phyloP scores from a whole-genome alignment of 2,888 invertebrate species.

The Schizotus pectinicornis region DNA sequence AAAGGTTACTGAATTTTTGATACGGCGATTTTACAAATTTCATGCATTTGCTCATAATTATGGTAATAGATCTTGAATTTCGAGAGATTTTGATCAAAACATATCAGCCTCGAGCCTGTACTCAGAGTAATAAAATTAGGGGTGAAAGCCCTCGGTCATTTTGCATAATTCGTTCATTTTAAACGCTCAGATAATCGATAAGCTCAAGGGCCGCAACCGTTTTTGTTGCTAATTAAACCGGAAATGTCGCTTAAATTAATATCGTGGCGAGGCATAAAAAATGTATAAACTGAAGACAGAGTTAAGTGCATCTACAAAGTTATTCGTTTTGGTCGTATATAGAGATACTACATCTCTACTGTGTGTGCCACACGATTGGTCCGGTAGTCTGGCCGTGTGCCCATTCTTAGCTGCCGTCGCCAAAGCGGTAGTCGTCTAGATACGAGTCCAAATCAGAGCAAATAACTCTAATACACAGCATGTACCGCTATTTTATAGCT shows the following conservation, averaged over 20 bases:
- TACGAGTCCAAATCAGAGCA: slow-evolving; percentile 23
- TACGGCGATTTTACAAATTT: no score
- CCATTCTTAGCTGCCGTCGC: slow-evolving; percentile 32
- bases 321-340: slow-evolving; percentile 20
- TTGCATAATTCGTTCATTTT: no score
- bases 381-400: slow-evolving; percentile 35
- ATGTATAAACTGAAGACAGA: slow-evolving; percentile 15
- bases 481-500: slow-evolving; percentile 18
- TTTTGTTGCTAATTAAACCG: no score
- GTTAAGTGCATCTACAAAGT: slow-evolving; percentile 22
- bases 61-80: no score
- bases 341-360: slow-evolving; percentile 26
- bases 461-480: slow-evolving; percentile 28
- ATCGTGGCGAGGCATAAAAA: slow-evolving; percentile 2
- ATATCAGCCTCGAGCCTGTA: no score
- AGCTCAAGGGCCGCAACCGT: no score
- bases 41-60: no score
- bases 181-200: no score
- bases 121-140: no score
- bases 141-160: no score
- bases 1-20: slow-evolving; percentile 12
- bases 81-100: no score
- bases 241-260: no score
- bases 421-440: slow-evolving; percentile 24
- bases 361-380: slow-evolving; percentile 27